Percentiles rank a stretch among this genome's conserved stretches.
Conservation (phyloP, 2,797 vertebrate species). For the Tenualosa thibaudeaui region DNA sequence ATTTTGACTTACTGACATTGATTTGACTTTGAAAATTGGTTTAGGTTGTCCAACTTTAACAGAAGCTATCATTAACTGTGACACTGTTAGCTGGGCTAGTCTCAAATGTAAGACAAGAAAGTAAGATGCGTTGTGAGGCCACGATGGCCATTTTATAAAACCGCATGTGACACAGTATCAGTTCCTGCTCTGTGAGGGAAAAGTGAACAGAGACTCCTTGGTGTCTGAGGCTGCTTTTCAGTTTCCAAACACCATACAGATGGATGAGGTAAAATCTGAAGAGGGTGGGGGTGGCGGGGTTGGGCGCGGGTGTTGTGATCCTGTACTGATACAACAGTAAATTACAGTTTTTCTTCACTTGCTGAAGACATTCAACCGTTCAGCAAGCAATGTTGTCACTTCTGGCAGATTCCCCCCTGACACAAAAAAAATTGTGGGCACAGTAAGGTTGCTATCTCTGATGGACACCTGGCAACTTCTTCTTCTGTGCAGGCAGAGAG, state of each 20-base stretch:
- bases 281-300: no score
- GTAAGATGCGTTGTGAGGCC: neutral
- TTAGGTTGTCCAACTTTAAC: no score
- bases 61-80: neutral
- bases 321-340: neutral
- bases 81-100: neutral
- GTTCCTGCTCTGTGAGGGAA: neutral
- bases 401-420: slow-evolving; percentile 42
- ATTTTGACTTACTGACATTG: no score
- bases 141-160: neutral
- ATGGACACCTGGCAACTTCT: slow-evolving; percentile 54
- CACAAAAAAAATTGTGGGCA: slow-evolving; percentile 49
- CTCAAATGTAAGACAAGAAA: neutral
- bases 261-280: neutral
- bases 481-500: slow-evolving; percentile 44
- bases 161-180: neutral
- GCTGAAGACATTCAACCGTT: slow-evolving; percentile 37
- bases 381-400: slow-evolving; percentile 45
- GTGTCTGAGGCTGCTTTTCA: neutral
- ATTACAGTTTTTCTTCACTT: neutral
- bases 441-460: slow-evolving; percentile 40
- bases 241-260: neutral
- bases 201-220: neutral
- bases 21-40: no score
- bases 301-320: neutral